Conservation (phyloP, 2,797 vertebrate genomes). For the Paedocypris micromegethes region DNA sequence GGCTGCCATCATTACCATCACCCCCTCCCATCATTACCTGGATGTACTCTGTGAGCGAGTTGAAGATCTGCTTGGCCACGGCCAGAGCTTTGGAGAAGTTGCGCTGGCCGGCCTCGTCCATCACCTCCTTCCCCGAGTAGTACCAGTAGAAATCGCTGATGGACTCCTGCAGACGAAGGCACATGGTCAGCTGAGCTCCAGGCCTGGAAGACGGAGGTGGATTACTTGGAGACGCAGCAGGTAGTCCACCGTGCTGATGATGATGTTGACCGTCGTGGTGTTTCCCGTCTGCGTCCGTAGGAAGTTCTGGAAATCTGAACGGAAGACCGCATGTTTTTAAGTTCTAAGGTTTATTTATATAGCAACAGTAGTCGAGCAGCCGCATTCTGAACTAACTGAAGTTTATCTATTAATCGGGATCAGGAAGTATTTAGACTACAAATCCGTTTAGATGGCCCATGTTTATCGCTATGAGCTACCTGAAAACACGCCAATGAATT, state of each 20-base stretch:
- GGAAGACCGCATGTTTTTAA: background rate
- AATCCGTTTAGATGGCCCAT: too few species aligned
- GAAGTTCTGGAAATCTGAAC: slow-evolving; percentile 95
- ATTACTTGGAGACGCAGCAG: slow-evolving; percentile 92
- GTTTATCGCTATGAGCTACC: too few species aligned
- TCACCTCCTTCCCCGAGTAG: slow-evolving; percentile 92
- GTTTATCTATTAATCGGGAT: too few species aligned
- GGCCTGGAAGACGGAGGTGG: background rate
- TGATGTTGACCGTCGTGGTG: slow-evolving; percentile 96
- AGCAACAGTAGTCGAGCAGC: background rate
- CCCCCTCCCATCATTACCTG: slow-evolving; percentile 70
- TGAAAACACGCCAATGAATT: too few species aligned
- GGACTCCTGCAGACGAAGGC: slow-evolving; percentile 77
- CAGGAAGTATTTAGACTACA: too few species aligned
- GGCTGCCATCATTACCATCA: background rate
- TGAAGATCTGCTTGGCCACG: slow-evolving; percentile 96
- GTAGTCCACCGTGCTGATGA: slow-evolving; percentile 98
- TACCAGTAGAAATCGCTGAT: slow-evolving; percentile 99
- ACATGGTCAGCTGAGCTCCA: background rate
- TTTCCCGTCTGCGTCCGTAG: slow-evolving; percentile 97
- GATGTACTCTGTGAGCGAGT: slow-evolving; percentile 97
- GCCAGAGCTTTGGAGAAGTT: slow-evolving; percentile 92
- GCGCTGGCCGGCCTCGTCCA: slow-evolving; percentile 86
- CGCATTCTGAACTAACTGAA: too few species aligned
- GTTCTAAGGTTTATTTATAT: slow-evolving; percentile 1